Conservation (phyloP, 2,797 vertebrate species). For the Brachyrhaphis roseni region DNA sequence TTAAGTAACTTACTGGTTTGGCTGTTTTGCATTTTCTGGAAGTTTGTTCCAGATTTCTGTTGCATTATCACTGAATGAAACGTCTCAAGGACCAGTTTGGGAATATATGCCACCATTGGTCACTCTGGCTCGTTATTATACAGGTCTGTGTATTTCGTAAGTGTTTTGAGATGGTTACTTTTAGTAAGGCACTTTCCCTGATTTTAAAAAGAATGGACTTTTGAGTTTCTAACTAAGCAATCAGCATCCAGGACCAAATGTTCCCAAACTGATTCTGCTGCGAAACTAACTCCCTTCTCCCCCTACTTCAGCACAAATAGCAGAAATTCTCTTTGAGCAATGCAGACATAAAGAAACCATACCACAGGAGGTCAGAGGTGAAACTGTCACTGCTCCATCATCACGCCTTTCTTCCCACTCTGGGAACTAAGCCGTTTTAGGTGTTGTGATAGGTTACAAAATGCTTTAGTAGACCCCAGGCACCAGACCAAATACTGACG, state of each 20-base stretch:
- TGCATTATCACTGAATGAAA: no score
- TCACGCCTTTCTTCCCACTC: conserved; percentile 16
- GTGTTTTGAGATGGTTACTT: neutral
- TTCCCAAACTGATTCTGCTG: neutral
- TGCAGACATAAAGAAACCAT: conserved; percentile 60
- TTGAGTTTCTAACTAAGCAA: neutral
- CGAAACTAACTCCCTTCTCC: neutral
- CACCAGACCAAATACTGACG: neutral
- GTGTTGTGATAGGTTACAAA: conserved; percentile 12
- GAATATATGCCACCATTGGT: no score
- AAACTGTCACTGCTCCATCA: conserved; percentile 35
- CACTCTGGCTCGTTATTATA: no score
- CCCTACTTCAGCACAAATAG: neutral
- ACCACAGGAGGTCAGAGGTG: conserved; percentile 50
- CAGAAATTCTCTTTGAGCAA: neutral
- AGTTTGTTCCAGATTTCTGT: no score
- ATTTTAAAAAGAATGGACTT: neutral
- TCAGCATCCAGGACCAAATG: neutral
- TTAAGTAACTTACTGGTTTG: no score
- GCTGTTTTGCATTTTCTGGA: no score
- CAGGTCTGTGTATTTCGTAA: no score
- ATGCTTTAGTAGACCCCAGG: neutral
- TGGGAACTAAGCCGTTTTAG: conserved; percentile 4
- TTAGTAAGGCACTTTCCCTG: no score
- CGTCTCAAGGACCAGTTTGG: no score